Evolutionary conservation across 2,113 vertebrate species (phyloP).

Genomic region (Mionectes macconnelli): DNA sequence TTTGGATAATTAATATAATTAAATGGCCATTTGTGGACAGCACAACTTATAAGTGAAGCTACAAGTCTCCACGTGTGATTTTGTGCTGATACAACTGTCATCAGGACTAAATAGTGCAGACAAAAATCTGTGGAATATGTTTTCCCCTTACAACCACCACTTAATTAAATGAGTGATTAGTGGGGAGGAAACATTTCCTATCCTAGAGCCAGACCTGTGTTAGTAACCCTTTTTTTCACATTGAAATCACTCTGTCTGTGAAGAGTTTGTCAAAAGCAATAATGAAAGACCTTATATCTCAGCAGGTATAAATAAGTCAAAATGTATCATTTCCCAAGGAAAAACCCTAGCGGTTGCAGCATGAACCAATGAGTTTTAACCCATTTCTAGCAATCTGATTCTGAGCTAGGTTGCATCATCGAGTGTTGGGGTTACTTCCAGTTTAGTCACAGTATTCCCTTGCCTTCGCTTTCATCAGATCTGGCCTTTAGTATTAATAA

Average conservation of each 20-base stretch:
- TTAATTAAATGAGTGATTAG: background rate
- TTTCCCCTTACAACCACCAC: background rate
- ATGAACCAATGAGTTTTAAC: background rate
- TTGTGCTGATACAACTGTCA: background rate
- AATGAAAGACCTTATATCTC: background rate
- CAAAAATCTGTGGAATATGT: background rate
- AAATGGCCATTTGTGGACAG: background rate
- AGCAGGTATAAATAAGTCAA: background rate
- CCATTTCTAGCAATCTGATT: background rate
- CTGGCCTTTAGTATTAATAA: background rate
- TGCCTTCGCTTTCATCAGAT: slow-evolving; percentile 20
- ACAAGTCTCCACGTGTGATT: background rate
- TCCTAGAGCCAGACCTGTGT: background rate
- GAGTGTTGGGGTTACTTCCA: background rate
- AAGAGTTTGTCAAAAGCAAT: background rate
- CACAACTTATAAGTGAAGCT: background rate
- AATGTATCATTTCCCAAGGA: background rate
- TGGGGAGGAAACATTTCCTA: background rate
- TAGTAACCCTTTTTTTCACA: background rate
- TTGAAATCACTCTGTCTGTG: background rate
- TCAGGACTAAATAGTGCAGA: background rate
- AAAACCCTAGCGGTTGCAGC: background rate
- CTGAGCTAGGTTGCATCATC: background rate
- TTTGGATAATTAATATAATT: background rate
- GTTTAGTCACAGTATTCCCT: background rate